These are phyloP conservation scores for Ranitomeya variabilis DNA, from an alignment of 2,113 vertebrate genomes.

Conservation along the genomic window DNA sequence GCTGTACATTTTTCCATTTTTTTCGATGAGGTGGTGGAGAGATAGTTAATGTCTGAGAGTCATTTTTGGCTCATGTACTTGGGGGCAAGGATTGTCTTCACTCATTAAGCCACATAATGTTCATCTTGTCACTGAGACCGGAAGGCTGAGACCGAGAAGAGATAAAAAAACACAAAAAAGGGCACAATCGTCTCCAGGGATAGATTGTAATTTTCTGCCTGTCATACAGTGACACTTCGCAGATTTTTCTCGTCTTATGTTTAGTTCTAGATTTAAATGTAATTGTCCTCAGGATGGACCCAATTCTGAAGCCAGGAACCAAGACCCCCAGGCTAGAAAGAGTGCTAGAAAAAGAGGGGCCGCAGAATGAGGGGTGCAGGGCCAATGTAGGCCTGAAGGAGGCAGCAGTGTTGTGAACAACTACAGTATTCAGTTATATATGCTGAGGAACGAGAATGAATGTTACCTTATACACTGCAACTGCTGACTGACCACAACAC, in stretches of 20 bases:
- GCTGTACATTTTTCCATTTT: neutral
- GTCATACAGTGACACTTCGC: constrained; percentile 72
- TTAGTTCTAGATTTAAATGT: constrained; percentile 68
- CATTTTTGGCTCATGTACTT: constrained; percentile 62
- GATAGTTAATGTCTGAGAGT: constrained; percentile 61
- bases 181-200: constrained; percentile 67
- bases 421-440: neutral
- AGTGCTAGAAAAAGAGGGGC: neutral
- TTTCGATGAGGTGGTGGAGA: neutral
- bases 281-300: constrained; percentile 63
- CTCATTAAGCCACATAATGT: constrained; percentile 71
- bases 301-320: constrained; percentile 56
- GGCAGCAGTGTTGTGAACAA: neutral
- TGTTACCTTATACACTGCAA: neutral
- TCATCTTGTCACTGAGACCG: constrained; percentile 73
- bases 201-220: constrained; percentile 74
- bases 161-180: constrained; percentile 58
- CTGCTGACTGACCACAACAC: too few species aligned
- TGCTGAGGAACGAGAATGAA: neutral
- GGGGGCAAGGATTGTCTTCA: constrained; percentile 67
- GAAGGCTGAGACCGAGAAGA: constrained; percentile 58
- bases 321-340: neutral
- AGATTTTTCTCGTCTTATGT: constrained; percentile 67
- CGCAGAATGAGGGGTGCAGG: neutral
- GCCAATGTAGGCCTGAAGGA: neutral